These are phyloP conservation scores for Ectobius pallidus DNA, from an alignment of 2,888 invertebrate species.

Conservation along the genomic window DNA sequence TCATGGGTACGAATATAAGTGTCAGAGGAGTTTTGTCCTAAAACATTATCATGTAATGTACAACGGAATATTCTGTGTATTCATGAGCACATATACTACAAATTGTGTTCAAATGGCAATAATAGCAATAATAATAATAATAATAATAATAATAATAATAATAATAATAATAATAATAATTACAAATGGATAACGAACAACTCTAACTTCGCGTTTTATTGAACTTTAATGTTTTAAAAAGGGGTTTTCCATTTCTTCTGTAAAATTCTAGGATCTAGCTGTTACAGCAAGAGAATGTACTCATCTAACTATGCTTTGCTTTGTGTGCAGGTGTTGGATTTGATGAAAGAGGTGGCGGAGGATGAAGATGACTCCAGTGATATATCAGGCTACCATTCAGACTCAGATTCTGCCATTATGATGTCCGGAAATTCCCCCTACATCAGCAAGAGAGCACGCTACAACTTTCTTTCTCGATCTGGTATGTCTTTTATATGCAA, in stretches of 20 bases:
- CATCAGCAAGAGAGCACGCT: slow-evolving; percentile 56
- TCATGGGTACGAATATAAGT: too few relatives aligned
- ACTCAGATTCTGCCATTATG: slow-evolving; percentile 68
- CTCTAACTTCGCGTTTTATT: too few relatives aligned
- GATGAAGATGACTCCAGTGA: slow-evolving; percentile 68
- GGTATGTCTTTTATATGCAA: too few relatives aligned
- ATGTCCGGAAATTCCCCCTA: slow-evolving; percentile 59
- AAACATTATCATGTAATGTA: too few relatives aligned
- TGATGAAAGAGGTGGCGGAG: slow-evolving; percentile 67
- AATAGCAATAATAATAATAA: slow-evolving; percentile 9
- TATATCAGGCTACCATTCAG: slow-evolving; percentile 78
- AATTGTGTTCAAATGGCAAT: too few relatives aligned
- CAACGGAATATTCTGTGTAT: too few relatives aligned
- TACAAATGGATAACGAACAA: neutral
- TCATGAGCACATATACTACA: too few relatives aligned
- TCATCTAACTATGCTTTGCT: too few relatives aligned
- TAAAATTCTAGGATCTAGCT: neutral
- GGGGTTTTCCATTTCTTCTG: too few relatives aligned
- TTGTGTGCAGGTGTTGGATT: slow-evolving; percentile 71
- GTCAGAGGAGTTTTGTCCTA: too few relatives aligned
- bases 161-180: slow-evolving; percentile 9
- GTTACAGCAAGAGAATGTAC: neutral
- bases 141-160: slow-evolving; percentile 9
- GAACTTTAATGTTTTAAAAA: too few relatives aligned
- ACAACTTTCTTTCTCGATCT: slow-evolving; percentile 57